phyloP scores from a whole-genome alignment of 2,888 invertebrate genomes.

The Thysanoteuthis rhombus region DNA sequence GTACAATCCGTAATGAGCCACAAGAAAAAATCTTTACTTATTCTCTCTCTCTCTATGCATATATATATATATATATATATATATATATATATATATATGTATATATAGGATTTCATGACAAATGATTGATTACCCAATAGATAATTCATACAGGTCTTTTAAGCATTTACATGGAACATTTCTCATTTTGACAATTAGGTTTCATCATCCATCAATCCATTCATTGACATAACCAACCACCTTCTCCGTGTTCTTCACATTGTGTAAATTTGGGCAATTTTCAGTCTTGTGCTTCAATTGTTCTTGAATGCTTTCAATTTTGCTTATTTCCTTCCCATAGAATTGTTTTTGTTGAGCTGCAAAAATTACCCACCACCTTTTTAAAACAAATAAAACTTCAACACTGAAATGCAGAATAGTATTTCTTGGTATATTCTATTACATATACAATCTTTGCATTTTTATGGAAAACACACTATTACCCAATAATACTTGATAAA shows the following conservation, averaged over 20 bases:
- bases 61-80: too few species aligned
- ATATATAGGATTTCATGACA: not conserved
- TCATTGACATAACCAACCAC: not conserved
- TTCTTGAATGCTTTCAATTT: not conserved
- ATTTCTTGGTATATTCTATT: not conserved
- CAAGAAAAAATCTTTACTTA: too few species aligned
- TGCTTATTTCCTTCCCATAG: not conserved
- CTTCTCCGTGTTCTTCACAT: not conserved
- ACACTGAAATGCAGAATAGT: not conserved
- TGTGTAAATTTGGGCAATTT: not conserved
- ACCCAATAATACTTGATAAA: not conserved
- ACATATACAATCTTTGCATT: not conserved
- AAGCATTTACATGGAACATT: not conserved
- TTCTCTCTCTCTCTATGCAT: too few species aligned
- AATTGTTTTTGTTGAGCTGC: not conserved
- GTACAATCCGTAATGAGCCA: too few species aligned
- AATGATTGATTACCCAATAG: not conserved
- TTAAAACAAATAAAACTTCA: not conserved
- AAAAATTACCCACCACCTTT: not conserved
- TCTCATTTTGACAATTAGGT: not conserved
- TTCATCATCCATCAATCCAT: not conserved
- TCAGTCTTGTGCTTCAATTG: not conserved
- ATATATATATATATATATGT: too few species aligned
- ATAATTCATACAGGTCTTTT: not conserved
- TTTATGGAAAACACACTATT: not conserved